Evolutionary conservation across 2,888 invertebrate species (phyloP).

Genomic region (Nudaria mundana): DNA sequence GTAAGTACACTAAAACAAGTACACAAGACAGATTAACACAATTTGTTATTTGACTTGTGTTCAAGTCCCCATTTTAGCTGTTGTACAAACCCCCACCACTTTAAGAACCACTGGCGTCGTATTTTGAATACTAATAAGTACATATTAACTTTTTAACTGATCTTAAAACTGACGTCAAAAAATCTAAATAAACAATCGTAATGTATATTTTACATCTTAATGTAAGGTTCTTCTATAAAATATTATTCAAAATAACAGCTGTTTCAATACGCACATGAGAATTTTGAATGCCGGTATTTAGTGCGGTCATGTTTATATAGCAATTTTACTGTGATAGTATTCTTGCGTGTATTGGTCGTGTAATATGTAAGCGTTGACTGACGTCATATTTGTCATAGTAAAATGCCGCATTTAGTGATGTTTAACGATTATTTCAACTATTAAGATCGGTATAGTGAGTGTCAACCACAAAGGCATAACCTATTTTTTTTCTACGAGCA

Average conservation of each 20-base stretch:
- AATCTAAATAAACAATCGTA: slow-evolving; percentile 54
- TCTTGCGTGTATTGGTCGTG: slow-evolving; percentile 13
- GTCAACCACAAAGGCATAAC: too few relatives aligned
- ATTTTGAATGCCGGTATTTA: slow-evolving; percentile 54
- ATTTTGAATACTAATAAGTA: slow-evolving; percentile 8
- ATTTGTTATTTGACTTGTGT: slow-evolving; percentile 68
- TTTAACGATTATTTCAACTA: too few relatives aligned
- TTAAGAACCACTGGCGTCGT: slow-evolving; percentile 36
- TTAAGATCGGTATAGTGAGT: too few relatives aligned
- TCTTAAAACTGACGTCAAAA: slow-evolving; percentile 24
- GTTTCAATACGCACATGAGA: slow-evolving; percentile 63
- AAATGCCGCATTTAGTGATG: too few relatives aligned
- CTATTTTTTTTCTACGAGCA: too few relatives aligned
- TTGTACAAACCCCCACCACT: slow-evolving; percentile 65
- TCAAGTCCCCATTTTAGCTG: slow-evolving; percentile 61
- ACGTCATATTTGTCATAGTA: slow-evolving; percentile 65
- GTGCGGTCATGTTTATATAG: slow-evolving; percentile 42
- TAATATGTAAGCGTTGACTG: slow-evolving; percentile 67
- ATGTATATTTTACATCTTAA: slow-evolving; percentile 68
- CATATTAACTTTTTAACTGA: slow-evolving; percentile 7
- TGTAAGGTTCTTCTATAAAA: slow-evolving; percentile 52
- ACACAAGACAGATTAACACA: slow-evolving; percentile 64
- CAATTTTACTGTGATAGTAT: slow-evolving; percentile 17
- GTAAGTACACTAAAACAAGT: slow-evolving; percentile 74
- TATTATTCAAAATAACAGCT: slow-evolving; percentile 42